Percentiles rank a stretch among this genome's conserved stretches.
phyloP scores from a whole-genome alignment of 2,113 vertebrate species.

The Microtus oregoni region DNA sequence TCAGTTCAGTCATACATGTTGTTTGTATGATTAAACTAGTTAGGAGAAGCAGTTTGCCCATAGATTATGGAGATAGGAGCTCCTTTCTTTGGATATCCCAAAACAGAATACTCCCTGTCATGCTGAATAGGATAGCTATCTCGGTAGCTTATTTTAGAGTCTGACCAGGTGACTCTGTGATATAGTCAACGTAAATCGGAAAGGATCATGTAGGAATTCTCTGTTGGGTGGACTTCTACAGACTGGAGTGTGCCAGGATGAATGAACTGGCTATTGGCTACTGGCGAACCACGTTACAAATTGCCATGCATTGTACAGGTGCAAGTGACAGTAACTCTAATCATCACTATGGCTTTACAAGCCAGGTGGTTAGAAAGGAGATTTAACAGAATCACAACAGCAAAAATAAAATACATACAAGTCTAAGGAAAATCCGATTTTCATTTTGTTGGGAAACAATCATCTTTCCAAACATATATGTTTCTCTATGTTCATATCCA shows the following conservation, averaged over 20 bases:
- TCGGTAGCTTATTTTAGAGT: not conserved
- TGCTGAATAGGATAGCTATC: not conserved
- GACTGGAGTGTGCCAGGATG: not conserved
- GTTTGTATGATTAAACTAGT: not conserved
- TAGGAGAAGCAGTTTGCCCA: not conserved
- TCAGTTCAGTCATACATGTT: not conserved
- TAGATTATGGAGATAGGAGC: not conserved
- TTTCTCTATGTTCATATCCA: too few relatives aligned
- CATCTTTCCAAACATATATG: not conserved
- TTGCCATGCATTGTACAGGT: not conserved
- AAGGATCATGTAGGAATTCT: not conserved
- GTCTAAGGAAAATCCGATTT: not conserved
- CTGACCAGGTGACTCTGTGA: not conserved
- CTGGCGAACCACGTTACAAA: not conserved
- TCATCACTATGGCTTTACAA: not conserved
- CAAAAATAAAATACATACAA: not conserved
- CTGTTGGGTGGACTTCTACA: not conserved
- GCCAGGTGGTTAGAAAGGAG: not conserved
- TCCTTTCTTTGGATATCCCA: not conserved
- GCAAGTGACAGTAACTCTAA: not conserved
- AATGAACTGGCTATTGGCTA: not conserved
- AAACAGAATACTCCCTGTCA: not conserved
- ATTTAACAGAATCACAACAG: not conserved
- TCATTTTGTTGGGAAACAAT: slow-evolving; percentile 16
- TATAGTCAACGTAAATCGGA: not conserved